These are phyloP conservation scores for Centropristis striata DNA, from an alignment of 2,113 vertebrate genomes.

Conservation along the genomic window DNA sequence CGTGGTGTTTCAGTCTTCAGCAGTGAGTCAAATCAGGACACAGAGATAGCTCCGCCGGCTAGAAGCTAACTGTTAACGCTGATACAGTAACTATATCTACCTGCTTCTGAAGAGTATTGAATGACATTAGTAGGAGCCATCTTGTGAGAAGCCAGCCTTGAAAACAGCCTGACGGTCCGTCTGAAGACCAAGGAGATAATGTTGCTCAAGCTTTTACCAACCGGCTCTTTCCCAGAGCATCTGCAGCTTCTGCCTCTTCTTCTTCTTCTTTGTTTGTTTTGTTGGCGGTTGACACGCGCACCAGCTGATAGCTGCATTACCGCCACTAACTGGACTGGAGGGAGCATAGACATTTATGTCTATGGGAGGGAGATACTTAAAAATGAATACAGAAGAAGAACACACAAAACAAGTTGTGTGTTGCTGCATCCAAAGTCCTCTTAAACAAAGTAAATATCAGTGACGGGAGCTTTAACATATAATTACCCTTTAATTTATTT, in stretches of 20 bases:
- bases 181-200: background rate
- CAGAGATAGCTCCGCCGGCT: background rate
- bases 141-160: background rate
- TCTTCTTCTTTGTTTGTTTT: too few species aligned
- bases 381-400: background rate
- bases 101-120: constrained; percentile 23
- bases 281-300: too few species aligned
- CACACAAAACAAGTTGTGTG: background rate
- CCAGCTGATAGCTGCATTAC: too few species aligned
- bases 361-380: too few species aligned
- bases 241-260: too few species aligned
- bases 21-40: background rate
- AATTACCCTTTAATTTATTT: too few species aligned
- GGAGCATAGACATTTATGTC: too few species aligned
- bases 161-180: background rate
- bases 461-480: too few species aligned
- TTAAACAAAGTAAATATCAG: background rate
- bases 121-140: constrained; percentile 75
- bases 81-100: constrained; percentile 29
- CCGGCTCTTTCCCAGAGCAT: background rate
- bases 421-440: background rate
- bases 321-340: too few species aligned
- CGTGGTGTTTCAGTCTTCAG: background rate
- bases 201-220: background rate
- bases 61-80: background rate